phyloP scores from a whole-genome alignment of 2,888 invertebrate species.

The Macrophya annulata region DNA sequence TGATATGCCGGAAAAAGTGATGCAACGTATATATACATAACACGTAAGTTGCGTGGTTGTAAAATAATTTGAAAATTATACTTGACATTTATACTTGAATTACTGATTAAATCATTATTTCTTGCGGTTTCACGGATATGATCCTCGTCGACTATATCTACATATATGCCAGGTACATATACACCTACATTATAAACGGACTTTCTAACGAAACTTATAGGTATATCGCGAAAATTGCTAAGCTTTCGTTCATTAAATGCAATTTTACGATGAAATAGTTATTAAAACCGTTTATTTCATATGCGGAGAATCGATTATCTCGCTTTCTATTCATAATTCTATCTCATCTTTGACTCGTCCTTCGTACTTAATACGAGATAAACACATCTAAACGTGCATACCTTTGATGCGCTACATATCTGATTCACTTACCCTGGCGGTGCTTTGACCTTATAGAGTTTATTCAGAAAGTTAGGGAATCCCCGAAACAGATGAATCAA shows the following conservation, averaged over 20 bases:
- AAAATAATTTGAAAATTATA: slow-evolving; percentile 44
- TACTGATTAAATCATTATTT: slow-evolving; percentile 48
- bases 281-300: slow-evolving; percentile 49
- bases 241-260: slow-evolving; percentile 43
- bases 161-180: background rate
- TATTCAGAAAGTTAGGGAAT: background rate
- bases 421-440: background rate
- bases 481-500: background rate
- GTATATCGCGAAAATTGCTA: slow-evolving; percentile 41
- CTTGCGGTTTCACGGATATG: slow-evolving; percentile 47
- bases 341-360: background rate
- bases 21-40: background rate
- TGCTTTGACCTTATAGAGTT: background rate
- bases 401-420: background rate
- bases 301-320: slow-evolving; percentile 38
- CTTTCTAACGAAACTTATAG: slow-evolving; percentile 38
- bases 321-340: slow-evolving; percentile 26
- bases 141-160: slow-evolving; percentile 11
- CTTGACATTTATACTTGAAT: slow-evolving; percentile 23
- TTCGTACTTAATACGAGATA: background rate
- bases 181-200: background rate
- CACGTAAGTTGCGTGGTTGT: slow-evolving; percentile 1
- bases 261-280: slow-evolving; percentile 42
- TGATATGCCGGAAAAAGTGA: slow-evolving; percentile 2
- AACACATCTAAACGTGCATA: background rate